Conservation (phyloP, 2,113 vertebrate species). For the Chaenogobius annularis region DNA sequence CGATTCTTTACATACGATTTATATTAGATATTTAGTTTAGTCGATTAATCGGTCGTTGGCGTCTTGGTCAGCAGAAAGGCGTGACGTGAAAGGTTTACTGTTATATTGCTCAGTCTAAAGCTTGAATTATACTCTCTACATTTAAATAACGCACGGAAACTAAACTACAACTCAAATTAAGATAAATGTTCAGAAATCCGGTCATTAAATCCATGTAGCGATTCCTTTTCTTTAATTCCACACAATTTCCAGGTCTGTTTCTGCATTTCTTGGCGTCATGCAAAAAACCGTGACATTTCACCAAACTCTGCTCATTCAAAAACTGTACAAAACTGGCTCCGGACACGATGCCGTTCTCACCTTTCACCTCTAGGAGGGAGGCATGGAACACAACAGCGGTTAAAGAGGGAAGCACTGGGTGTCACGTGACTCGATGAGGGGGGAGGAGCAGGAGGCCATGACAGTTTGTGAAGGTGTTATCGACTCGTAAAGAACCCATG, state of each 20-base stretch:
- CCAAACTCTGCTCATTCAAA: neutral
- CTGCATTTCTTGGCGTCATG: neutral
- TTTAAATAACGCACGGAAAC: no score
- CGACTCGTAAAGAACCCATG: no score
- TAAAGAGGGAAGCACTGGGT: slow-evolving; percentile 46
- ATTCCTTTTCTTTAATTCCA: neutral
- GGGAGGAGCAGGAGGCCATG: slow-evolving; percentile 7
- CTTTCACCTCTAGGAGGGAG: slow-evolving; percentile 70
- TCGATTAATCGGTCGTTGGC: no score
- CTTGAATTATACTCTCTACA: no score
- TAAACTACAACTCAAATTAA: neutral
- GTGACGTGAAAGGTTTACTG: no score
- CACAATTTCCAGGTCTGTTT: neutral
- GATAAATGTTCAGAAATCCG: neutral
- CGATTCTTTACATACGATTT: no score
- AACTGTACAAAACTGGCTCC: neutral
- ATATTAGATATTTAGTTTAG: no score
- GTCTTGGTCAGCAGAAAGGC: no score
- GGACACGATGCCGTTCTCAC: slow-evolving; percentile 67
- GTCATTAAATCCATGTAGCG: neutral
- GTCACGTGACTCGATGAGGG: slow-evolving; percentile 46
- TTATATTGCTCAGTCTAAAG: no score
- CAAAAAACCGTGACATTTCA: neutral
- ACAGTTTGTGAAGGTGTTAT: no score
- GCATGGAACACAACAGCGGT: slow-evolving; percentile 76